These are phyloP conservation scores for Myiotriccus ornatus DNA, from an alignment of 2,797 vertebrate species.

Conservation along the genomic window DNA sequence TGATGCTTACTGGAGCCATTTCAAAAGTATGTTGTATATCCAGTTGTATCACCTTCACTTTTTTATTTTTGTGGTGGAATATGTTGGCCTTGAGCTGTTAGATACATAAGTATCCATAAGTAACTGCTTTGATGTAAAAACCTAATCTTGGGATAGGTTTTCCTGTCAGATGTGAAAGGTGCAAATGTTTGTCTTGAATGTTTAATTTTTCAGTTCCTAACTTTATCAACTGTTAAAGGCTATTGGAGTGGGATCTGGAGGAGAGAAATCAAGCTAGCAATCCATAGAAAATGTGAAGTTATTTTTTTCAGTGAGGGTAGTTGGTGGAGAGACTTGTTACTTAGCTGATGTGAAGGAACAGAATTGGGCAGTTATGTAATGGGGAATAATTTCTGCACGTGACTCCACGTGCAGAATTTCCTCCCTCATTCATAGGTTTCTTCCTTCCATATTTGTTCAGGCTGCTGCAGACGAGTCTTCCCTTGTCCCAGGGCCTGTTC, in stretches of 20 bases:
- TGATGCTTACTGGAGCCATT: neutral
- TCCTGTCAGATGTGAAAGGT: neutral
- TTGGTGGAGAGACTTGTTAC: neutral
- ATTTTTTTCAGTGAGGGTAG: neutral
- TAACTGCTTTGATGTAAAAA: neutral
- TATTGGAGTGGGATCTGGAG: neutral
- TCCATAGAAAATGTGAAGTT: neutral
- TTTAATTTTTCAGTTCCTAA: neutral
- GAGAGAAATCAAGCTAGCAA: neutral
- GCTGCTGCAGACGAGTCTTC: neutral
- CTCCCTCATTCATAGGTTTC: neutral
- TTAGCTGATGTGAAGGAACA: neutral
- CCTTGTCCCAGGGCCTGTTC: neutral
- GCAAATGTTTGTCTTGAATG: neutral
- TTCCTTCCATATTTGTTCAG: neutral
- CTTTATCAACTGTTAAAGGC: neutral
- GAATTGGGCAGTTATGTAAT: neutral
- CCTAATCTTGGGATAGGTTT: neutral
- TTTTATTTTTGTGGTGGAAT: neutral
- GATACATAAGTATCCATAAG: neutral
- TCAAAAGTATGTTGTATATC: neutral
- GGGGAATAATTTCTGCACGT: neutral
- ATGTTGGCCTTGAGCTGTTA: neutral
- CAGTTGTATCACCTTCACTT: neutral
- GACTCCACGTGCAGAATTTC: neutral